Evolutionary conservation across 2,888 invertebrate species (phyloP).

Genomic region (Xestia ashworthii): DNA sequence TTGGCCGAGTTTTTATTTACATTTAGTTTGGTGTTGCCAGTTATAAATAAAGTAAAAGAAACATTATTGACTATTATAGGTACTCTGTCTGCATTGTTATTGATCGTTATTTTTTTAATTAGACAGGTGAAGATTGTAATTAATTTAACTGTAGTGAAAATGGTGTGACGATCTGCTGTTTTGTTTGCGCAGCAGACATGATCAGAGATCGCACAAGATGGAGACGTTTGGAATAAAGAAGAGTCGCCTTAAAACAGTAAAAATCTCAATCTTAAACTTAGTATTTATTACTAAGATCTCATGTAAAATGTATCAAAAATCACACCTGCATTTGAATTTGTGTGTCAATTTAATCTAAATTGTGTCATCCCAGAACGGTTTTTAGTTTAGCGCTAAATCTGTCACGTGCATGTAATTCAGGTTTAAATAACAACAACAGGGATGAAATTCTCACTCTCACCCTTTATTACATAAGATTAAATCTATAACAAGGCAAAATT

Average conservation of each 20-base stretch:
- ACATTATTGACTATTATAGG: neutral
- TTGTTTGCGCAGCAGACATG: neutral
- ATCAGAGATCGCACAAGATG: neutral
- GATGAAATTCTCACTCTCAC: neutral
- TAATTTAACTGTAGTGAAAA: neutral
- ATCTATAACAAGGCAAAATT: neutral
- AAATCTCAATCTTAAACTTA: neutral
- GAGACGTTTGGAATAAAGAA: neutral
- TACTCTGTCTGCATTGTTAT: neutral
- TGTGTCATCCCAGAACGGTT: neutral
- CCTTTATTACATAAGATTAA: neutral
- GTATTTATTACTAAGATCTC: too few species aligned
- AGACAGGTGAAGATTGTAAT: neutral
- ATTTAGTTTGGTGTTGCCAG: neutral
- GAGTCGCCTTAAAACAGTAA: neutral
- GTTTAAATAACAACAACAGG: neutral
- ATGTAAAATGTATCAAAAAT: too few species aligned
- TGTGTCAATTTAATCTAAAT: neutral
- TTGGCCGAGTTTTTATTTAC: constrained; percentile 12
- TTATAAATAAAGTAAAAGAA: neutral
- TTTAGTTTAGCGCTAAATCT: neutral
- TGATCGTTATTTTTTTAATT: too few species aligned
- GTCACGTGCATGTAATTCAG: neutral
- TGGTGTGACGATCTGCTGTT: neutral
- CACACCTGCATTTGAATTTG: too few species aligned